Evolutionary conservation across 2,888 invertebrate species (phyloP).

Genomic region (Xestia ashworthii): DNA sequence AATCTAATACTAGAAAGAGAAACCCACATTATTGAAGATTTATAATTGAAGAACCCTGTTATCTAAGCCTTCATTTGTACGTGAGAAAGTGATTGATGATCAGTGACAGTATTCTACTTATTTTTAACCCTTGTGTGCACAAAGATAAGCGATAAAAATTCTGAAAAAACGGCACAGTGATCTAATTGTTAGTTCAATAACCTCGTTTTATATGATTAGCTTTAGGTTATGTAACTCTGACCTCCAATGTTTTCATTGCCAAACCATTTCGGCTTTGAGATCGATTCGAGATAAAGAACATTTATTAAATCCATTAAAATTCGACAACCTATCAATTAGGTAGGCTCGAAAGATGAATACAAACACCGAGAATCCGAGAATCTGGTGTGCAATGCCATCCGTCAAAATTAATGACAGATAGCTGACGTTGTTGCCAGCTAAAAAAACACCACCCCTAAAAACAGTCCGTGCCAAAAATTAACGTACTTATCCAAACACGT

Average conservation of each 20-base stretch:
- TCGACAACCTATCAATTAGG: constrained; percentile 11
- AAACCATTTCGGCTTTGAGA: neutral
- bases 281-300: too few species aligned
- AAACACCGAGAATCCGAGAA: neutral
- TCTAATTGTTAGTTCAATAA: constrained; percentile 42
- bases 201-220: constrained; percentile 19
- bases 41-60: neutral
- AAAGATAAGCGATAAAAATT: constrained; percentile 46
- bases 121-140: constrained; percentile 9
- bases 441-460: neutral
- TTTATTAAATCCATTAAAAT: constrained; percentile 1
- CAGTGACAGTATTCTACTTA: constrained; percentile 7
- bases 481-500: constrained; percentile 4
- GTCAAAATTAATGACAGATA: neutral
- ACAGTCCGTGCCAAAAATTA: neutral
- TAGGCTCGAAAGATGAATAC: neutral
- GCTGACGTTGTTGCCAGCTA: neutral
- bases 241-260: constrained; percentile 15
- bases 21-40: neutral
- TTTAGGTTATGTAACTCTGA: constrained; percentile 4
- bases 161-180: constrained; percentile 18
- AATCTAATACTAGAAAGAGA: neutral
- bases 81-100: constrained; percentile 39
- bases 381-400: neutral
- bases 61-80: neutral